Percentiles rank a stretch among this genome's conserved stretches.
Conservation (phyloP, 2,888 invertebrate species). For the Dusona sp. region DNA sequence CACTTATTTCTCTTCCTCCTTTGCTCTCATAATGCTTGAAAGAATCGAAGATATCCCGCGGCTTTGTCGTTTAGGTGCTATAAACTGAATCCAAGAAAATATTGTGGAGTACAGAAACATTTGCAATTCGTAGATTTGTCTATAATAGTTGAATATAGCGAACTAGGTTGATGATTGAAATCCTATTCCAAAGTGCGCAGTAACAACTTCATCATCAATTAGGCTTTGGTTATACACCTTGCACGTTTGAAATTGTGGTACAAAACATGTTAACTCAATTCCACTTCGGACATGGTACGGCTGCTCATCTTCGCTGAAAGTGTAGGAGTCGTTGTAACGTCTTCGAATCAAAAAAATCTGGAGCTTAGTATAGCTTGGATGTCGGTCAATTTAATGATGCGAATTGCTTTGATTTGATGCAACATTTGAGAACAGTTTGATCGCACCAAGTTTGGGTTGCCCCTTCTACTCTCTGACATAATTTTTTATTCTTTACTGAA, state of each 20-base stretch:
- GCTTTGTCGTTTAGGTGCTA: slow-evolving; percentile 28
- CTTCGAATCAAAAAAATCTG: background rate
- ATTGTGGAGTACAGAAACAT: background rate
- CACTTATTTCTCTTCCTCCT: slow-evolving; percentile 40
- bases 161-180: background rate
- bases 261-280: background rate
- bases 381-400: background rate
- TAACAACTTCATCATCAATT: background rate
- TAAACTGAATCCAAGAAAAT: slow-evolving; percentile 34
- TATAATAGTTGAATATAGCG: background rate
- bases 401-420: background rate
- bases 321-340: background rate
- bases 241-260: background rate
- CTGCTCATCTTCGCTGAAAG: background rate
- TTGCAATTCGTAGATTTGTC: background rate
- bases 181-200: background rate
- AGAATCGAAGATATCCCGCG: slow-evolving; percentile 33
- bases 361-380: background rate
- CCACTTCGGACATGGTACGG: background rate
- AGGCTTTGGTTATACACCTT: background rate
- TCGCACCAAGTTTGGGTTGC: background rate
- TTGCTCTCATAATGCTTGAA: slow-evolving; percentile 33
- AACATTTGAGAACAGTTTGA: background rate
- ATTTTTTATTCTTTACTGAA: background rate
- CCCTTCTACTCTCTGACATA: background rate